Percentiles rank a stretch among this genome's conserved stretches.
Conservation (phyloP, 1,140 invertebrate genomes). For the Dryas iulia region DNA sequence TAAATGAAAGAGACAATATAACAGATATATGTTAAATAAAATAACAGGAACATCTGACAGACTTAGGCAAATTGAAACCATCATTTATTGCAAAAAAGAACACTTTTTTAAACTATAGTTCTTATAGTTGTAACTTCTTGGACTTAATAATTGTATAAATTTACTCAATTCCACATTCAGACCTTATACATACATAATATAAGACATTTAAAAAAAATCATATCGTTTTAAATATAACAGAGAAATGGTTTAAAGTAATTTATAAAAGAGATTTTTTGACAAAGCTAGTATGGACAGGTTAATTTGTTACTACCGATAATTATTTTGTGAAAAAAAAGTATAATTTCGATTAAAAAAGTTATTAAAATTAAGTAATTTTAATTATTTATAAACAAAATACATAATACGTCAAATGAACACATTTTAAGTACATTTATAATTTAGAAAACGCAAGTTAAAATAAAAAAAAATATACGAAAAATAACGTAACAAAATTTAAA, state of each 20-base stretch:
- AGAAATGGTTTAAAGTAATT: no score
- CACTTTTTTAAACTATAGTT: no score
- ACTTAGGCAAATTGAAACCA: background rate
- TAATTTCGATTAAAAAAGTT: no score
- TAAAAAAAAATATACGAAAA: background rate
- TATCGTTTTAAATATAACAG: no score
- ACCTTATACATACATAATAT: no score
- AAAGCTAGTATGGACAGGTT: background rate
- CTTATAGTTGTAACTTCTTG: no score
- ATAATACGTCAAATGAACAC: background rate
- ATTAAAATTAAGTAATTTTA: no score
- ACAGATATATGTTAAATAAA: background rate
- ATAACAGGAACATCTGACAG: background rate
- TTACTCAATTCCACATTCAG: conserved; percentile 2
- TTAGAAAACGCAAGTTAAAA: background rate
- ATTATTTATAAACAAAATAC: background rate
- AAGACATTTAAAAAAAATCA: no score
- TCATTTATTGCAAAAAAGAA: no score
- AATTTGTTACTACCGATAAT: background rate
- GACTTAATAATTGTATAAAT: no score
- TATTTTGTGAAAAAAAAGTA: no score
- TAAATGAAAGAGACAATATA: background rate
- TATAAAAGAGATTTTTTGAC: no score
- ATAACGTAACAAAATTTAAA: background rate
- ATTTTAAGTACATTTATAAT: background rate